Base-by-base conservation (phyloP, 2,113 vertebrate genomes). In the Podilymbus podiceps region DNA sequence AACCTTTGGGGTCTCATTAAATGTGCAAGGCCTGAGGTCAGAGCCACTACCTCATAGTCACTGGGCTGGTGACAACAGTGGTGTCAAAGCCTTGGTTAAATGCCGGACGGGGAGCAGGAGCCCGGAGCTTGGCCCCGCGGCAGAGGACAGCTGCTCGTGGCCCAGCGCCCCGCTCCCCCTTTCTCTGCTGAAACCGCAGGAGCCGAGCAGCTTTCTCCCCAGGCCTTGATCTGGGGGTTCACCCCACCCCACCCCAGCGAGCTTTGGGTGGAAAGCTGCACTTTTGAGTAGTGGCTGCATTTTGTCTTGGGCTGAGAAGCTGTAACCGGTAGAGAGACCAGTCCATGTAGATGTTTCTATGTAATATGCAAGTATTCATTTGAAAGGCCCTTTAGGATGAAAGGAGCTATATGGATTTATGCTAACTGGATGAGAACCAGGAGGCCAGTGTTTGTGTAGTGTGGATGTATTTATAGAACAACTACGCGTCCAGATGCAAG, bases 31-130 rank as follows among this genome's bases (percentile, higher is more conserved):
- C 63, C 62, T 83, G 85, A 95, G 91, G 55, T 97, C 90, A 95
- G 91, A 95, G 95, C 92, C 91, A 47, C 89, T 94, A 87, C 88
- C 90, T 97, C 94, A 94, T 95, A 38, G 68, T 82, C 80, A 85
- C 88, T 88, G 94, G 91, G 93, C 4, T 52, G 95, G 93, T 71
- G 93, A 94, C 89, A 77, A 1, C 40, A 31, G 12, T 16, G 6
- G 27, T 68, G 84, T 74, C 72, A 44, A 12, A 91, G 59, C 35
- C 2, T 55, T 1, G 3, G 44, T 44, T 66, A 28, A 4, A 27
- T 20, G 6, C 55, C 12, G 49, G 1, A 1, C 1, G 56, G 89
- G 73, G 27, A 68, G 46, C 73, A 35, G 62, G 49, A 74, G 60
- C 14, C 27, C 23, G 0, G 30, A 3, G 16, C 67, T 52, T 33